Percentiles rank a stretch among this genome's conserved stretches.
These are phyloP conservation scores for Chlorodrepanis virens DNA, from an alignment of 2,113 vertebrate species.

Conservation along the genomic window DNA sequence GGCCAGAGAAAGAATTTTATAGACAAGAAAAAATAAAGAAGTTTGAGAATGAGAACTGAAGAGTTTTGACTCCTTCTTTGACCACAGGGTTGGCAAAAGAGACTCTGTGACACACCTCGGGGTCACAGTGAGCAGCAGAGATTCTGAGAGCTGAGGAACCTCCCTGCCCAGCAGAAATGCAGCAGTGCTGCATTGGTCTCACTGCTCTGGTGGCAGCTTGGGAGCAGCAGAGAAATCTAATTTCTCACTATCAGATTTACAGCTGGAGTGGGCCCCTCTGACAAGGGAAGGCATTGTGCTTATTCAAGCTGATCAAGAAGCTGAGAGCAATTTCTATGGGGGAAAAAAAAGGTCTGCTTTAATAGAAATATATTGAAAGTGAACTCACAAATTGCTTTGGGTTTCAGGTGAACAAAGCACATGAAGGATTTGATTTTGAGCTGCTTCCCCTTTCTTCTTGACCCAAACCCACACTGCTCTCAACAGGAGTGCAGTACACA, in stretches of 20 bases:
- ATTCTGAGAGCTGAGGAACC: background rate
- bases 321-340: background rate
- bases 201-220: background rate
- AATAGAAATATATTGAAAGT: background rate
- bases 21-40: no score
- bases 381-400: background rate
- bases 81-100: no score
- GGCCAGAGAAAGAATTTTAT: no score
- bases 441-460: background rate
- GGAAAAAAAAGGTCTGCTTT: background rate
- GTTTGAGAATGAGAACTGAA: no score
- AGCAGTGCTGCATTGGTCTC: rapidly evolving
- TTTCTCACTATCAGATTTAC: conserved; percentile 10
- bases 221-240: background rate
- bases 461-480: background rate
- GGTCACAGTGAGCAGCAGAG: no score
- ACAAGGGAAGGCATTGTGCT: background rate
- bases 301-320: conserved; percentile 32
- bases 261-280: background rate
- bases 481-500: background rate
- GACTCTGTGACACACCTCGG: no score
- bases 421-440: background rate
- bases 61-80: no score
- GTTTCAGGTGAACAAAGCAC: background rate
- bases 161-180: rapidly evolving